Conservation (phyloP, 2,113 vertebrate species). For the Notiomystis cincta region DNA sequence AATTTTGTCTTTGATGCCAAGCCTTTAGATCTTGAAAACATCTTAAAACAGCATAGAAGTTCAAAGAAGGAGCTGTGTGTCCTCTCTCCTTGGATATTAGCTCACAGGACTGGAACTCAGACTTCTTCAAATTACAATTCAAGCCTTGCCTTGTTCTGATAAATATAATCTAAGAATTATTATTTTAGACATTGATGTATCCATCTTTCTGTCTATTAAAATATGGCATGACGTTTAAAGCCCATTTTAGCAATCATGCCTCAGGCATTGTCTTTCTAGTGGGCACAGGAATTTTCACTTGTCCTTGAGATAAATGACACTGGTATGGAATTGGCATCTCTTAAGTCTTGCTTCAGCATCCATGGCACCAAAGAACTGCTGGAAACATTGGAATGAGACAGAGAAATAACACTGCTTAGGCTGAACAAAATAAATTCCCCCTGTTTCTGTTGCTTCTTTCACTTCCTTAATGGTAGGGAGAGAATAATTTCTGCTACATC, state of each 20-base stretch:
- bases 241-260: conserved; percentile 57
- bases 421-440: neutral
- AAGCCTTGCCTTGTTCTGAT: conserved; percentile 44
- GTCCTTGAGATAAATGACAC: conserved; percentile 57
- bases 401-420: neutral
- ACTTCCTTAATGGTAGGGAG: neutral
- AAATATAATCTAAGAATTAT: conserved; percentile 59
- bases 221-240: conserved; percentile 62
- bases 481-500: conserved; percentile 27
- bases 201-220: conserved; percentile 60
- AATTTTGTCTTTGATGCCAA: conserved; percentile 47
- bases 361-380: neutral
- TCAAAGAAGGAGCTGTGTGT: conserved; percentile 28
- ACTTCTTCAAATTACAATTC: conserved; percentile 19
- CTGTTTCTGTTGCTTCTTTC: neutral
- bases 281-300: conserved; percentile 42
- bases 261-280: conserved; percentile 57
- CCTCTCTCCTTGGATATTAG: conserved; percentile 25
- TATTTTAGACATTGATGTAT: conserved; percentile 59
- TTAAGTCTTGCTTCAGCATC: neutral
- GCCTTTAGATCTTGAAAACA: conserved; percentile 50
- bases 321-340: conserved; percentile 24
- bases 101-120: neutral
- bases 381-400: neutral
- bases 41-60: conserved; percentile 44